phyloP scores from a whole-genome alignment of 2,888 invertebrate genomes.

The Hesperia comma region DNA sequence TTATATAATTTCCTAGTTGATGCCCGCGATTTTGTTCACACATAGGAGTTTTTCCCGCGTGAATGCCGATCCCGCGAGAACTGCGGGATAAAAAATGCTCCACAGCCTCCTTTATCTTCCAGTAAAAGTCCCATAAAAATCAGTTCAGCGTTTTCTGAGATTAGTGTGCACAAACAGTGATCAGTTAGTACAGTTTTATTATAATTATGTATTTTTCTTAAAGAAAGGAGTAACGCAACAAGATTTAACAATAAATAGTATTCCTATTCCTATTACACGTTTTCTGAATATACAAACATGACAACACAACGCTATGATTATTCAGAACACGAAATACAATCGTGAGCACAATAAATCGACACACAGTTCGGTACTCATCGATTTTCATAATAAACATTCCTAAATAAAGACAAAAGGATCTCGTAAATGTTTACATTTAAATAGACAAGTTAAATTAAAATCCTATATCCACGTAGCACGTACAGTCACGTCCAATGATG shows the following conservation, averaged over 20 bases:
- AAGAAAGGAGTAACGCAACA: not conserved
- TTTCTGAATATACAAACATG: constrained; percentile 31
- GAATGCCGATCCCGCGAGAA: no score
- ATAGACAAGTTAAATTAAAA: not conserved
- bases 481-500: no score
- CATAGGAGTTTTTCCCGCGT: no score
- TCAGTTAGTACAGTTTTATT: not conserved
- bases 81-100: no score
- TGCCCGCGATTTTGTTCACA: no score
- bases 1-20: no score
- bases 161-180: no score
- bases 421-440: not conserved
- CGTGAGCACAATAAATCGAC: constrained; percentile 44
- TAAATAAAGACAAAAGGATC: constrained; percentile 16
- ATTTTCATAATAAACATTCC: constrained; percentile 20
- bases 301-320: constrained; percentile 32
- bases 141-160: no score
- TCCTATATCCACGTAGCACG: no score
- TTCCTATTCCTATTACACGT: not conserved
- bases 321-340: constrained; percentile 44
- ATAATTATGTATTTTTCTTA: not conserved
- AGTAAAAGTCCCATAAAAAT: no score
- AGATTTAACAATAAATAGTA: not conserved
- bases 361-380: constrained; percentile 14
- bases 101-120: no score